Conservation (phyloP, 1,140 invertebrate genomes). For the Cylas formicarius region DNA sequence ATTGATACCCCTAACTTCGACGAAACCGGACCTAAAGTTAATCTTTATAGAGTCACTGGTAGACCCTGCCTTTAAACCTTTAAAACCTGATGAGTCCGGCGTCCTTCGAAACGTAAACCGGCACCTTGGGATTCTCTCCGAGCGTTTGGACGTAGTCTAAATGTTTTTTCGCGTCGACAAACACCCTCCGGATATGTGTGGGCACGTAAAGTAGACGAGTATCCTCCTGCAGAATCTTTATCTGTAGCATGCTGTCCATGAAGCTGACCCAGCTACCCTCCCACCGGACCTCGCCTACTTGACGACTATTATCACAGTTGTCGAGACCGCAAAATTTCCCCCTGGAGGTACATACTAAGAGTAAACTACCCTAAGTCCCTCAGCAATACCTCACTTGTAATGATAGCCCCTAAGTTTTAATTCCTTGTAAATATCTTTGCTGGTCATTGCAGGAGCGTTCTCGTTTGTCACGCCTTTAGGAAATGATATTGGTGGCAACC, state of each 20-base stretch:
- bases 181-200: conserved; percentile 71
- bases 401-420: conserved; percentile 84
- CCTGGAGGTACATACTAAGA: conserved; percentile 9
- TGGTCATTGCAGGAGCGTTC: conserved; percentile 16
- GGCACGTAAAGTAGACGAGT: conserved; percentile 74
- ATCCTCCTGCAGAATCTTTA: conserved; percentile 68
- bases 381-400: conserved; percentile 77
- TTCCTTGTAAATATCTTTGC: conserved; percentile 87
- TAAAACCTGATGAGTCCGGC: conserved; percentile 37
- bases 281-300: conserved; percentile 53
- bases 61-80: background rate
- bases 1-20: conserved; percentile 74
- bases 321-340: conserved; percentile 23
- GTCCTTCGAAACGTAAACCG: conserved; percentile 45
- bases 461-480: background rate
- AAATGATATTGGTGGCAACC: no score
- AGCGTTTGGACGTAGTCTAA: conserved; percentile 41
- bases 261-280: conserved; percentile 82
- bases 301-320: conserved; percentile 42
- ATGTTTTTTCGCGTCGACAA: conserved; percentile 68
- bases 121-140: conserved; percentile 25
- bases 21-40: conserved; percentile 58
- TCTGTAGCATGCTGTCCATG: conserved; percentile 88
- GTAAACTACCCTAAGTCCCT: conserved; percentile 66
- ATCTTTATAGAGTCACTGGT: no score